Evolutionary conservation across 2,797 vertebrate species (phyloP).

Genomic region (Falco peregrinus): DNA sequence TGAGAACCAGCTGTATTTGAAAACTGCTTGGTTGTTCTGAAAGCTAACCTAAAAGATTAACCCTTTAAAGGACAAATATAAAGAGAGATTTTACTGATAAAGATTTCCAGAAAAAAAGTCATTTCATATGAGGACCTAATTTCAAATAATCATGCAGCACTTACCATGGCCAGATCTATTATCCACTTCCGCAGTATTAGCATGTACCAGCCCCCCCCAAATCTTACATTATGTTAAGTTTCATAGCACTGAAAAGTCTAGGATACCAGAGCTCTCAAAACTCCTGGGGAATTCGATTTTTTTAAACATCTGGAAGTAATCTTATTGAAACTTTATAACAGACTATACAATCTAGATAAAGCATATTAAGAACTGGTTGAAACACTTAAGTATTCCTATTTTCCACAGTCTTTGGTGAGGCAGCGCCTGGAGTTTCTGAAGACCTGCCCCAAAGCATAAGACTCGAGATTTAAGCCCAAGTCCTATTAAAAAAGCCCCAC

Average conservation of each 20-base stretch:
- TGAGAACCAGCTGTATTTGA: neutral
- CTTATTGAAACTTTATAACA: neutral
- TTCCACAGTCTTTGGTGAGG: neutral
- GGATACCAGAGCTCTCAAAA: neutral
- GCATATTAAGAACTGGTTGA: neutral
- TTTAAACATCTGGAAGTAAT: neutral
- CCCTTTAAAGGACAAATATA: neutral
- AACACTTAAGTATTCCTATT: neutral
- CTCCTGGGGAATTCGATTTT: neutral
- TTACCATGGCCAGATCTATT: conserved; percentile 92
- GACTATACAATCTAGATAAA: neutral
- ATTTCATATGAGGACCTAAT: neutral
- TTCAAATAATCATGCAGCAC: neutral
- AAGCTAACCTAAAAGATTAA: neutral
- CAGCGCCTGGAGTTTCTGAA: neutral
- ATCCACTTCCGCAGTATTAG: conserved; percentile 87
- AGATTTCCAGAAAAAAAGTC: neutral
- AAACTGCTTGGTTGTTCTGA: neutral
- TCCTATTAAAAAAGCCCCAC: rapidly evolving
- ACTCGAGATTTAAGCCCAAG: neutral
- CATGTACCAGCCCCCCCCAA: conserved; percentile 84
- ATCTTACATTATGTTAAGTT: conserved; percentile 78
- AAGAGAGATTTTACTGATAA: neutral
- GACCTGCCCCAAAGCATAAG: neutral
- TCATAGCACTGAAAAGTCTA: neutral